Percentiles rank a stretch among this genome's conserved stretches.
Conservation (phyloP, 1,140 invertebrate species). For the Leptinotarsa texana region DNA sequence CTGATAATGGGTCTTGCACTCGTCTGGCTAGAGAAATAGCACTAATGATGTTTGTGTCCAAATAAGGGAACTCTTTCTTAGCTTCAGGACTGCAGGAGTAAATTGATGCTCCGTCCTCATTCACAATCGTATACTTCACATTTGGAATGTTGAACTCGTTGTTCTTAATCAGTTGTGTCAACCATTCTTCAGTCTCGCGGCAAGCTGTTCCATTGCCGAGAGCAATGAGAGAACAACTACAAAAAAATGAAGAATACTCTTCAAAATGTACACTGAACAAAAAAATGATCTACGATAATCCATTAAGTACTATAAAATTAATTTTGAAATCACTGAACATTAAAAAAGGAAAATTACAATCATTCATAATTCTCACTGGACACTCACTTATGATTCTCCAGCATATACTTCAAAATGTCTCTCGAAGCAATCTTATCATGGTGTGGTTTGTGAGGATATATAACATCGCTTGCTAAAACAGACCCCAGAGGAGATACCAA, state of each 20-base stretch:
- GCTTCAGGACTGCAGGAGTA: slow-evolving; percentile 87
- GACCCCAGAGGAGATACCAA: slow-evolving; percentile 72
- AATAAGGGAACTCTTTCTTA: slow-evolving; percentile 78
- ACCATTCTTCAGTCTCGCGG: slow-evolving; percentile 78
- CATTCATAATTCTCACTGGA: not conserved
- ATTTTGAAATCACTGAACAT: too few species aligned
- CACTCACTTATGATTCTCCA: slow-evolving; percentile 44
- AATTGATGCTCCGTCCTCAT: slow-evolving; percentile 86
- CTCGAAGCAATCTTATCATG: slow-evolving; percentile 38
- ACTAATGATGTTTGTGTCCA: slow-evolving; percentile 81
- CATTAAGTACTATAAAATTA: too few species aligned
- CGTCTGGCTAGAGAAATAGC: slow-evolving; percentile 86
- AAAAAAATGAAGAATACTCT: not conserved
- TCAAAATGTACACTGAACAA: too few species aligned
- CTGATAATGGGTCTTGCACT: slow-evolving; percentile 85
- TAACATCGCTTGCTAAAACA: slow-evolving; percentile 69
- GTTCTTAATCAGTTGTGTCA: slow-evolving; percentile 67
- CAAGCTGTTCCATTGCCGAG: slow-evolving; percentile 89
- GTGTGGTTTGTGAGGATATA: slow-evolving; percentile 65
- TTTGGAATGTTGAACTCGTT: slow-evolving; percentile 61
- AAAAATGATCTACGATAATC: too few species aligned
- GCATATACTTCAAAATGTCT: slow-evolving; percentile 41
- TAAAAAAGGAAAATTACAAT: too few species aligned
- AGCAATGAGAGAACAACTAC: slow-evolving; percentile 73
- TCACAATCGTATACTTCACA: slow-evolving; percentile 80